Percentiles rank a stretch among this genome's conserved stretches.
phyloP scores from a whole-genome alignment of 1,140 invertebrate species.

The Formica selysi region DNA sequence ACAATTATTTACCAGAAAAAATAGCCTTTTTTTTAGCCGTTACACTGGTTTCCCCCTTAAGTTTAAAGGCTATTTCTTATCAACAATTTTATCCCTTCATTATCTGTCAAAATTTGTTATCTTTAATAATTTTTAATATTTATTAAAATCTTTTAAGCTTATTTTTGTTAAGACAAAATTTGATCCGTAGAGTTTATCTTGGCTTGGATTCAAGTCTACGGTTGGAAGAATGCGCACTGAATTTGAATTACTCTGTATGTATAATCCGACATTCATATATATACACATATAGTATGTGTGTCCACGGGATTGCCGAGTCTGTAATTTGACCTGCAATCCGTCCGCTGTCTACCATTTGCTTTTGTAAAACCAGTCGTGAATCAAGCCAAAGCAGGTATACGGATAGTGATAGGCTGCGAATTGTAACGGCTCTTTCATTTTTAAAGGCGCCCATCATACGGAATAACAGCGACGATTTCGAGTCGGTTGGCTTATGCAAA shows the following conservation, averaged over 20 bases:
- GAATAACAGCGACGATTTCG: slow-evolving; percentile 22
- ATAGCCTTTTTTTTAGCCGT: too few species aligned
- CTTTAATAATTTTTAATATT: neutral
- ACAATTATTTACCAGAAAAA: too few species aligned
- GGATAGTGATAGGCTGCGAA: slow-evolving; percentile 44
- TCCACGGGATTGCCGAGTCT: slow-evolving; percentile 55
- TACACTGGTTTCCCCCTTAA: too few species aligned
- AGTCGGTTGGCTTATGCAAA: neutral
- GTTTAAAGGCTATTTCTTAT: neutral
- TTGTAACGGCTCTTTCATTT: slow-evolving; percentile 55
- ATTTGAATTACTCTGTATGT: slow-evolving; percentile 17
- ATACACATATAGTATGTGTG: neutral
- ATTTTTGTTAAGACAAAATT: neutral
- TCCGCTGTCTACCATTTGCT: slow-evolving; percentile 68
- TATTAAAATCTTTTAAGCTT: neutral
- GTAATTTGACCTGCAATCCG: slow-evolving; percentile 68
- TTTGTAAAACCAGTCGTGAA: slow-evolving; percentile 64
- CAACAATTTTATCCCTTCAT: neutral
- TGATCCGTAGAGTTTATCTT: neutral
- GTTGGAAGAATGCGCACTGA: neutral
- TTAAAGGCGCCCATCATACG: neutral
- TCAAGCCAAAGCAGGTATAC: slow-evolving; percentile 50
- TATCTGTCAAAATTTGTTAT: too few species aligned
- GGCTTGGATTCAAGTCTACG: neutral
- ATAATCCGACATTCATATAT: slow-evolving; percentile 27